phyloP scores from a whole-genome alignment of 2,113 vertebrate genomes.

The Pseudorectes ferrugineus region DNA sequence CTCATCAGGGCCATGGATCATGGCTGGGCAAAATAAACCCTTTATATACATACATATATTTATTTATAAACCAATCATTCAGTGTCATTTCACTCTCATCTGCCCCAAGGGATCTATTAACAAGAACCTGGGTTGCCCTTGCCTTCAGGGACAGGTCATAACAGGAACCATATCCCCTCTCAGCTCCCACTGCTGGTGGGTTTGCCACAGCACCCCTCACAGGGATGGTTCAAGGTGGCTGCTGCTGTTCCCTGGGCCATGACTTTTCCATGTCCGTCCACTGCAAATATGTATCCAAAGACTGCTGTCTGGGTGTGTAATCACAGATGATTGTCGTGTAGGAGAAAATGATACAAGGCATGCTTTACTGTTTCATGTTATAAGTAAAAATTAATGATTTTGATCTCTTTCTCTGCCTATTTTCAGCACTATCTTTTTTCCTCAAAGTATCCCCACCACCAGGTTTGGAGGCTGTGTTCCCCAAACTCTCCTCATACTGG shows the following conservation, averaged over 20 bases:
- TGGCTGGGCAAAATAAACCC: not conserved
- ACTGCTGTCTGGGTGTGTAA: not conserved
- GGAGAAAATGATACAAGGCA: not conserved
- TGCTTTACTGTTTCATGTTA: not conserved
- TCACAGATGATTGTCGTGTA: not conserved
- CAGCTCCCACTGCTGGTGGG: not conserved
- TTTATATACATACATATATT: not conserved
- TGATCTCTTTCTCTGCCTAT: not conserved
- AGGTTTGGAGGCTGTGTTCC: not conserved
- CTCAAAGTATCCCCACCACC: not conserved
- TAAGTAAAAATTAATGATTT: not conserved
- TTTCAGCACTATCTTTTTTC: not conserved
- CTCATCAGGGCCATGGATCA: fast-evolving
- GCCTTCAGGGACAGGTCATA: not conserved
- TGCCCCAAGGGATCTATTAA: not conserved
- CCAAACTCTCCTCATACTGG: not conserved
- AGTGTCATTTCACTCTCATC: not conserved
- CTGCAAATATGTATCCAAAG: not conserved
- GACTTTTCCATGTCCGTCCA: not conserved
- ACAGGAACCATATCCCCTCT: not conserved
- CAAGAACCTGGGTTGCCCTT: not conserved
- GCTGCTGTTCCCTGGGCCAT: not conserved
- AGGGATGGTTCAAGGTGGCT: not conserved
- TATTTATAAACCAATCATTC: not conserved
- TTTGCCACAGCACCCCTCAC: not conserved